These are phyloP conservation scores for Pseudomyrmex gracilis DNA, from an alignment of 1,140 invertebrate species.

Conservation along the genomic window DNA sequence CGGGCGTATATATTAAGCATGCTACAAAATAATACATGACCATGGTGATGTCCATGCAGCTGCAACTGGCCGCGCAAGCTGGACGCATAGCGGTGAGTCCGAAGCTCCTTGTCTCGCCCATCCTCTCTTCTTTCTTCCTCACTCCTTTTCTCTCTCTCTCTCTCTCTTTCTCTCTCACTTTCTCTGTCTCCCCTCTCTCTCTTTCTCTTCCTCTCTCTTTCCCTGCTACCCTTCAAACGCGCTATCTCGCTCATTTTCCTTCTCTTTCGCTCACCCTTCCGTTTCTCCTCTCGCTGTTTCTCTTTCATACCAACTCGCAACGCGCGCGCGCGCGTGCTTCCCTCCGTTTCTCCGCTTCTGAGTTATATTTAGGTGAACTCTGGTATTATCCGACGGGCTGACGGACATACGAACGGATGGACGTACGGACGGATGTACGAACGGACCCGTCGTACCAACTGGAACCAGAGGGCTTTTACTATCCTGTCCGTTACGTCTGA, in stretches of 20 bases:
- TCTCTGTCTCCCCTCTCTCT: neutral
- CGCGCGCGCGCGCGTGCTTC: neutral
- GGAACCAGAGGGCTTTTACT: slow-evolving; percentile 75
- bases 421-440: slow-evolving; percentile 74
- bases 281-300: neutral
- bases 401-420: slow-evolving; percentile 71
- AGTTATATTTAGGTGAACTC: slow-evolving; percentile 81
- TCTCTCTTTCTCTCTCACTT: neutral
- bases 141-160: neutral
- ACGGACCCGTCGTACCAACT: slow-evolving; percentile 70
- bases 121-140: slow-evolving; percentile 13
- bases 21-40: slow-evolving; percentile 72
- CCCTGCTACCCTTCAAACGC: neutral
- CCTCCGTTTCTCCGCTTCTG: slow-evolving; percentile 46
- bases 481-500: slow-evolving; percentile 77
- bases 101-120: neutral
- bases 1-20: slow-evolving; percentile 66
- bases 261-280: neutral
- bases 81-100: slow-evolving; percentile 46
- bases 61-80: slow-evolving; percentile 54
- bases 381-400: slow-evolving; percentile 76
- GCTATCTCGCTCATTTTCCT: too few relatives aligned
- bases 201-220: neutral
- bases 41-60: slow-evolving; percentile 58
- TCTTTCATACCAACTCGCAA: neutral